Conservation (phyloP, 2,113 vertebrate genomes). For the Petrocephalus zakoni region DNA sequence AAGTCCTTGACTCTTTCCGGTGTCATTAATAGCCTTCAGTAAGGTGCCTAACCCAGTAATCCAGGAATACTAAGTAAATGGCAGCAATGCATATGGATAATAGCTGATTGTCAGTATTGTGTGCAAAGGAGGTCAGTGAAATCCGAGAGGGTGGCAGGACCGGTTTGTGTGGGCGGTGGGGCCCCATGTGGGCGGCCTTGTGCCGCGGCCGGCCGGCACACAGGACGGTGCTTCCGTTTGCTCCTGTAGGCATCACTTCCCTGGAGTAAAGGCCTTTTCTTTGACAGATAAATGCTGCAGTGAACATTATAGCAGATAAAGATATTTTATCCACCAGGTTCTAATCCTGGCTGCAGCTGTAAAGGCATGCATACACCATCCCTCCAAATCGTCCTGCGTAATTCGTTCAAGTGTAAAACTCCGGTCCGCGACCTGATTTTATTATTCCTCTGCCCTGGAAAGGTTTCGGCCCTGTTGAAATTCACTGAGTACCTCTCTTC, state of each 20-base stretch:
- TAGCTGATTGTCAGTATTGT: neutral
- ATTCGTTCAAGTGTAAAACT: neutral
- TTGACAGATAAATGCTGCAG: neutral
- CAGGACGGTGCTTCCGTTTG: neutral
- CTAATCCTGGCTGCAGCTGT: neutral
- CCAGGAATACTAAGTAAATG: neutral
- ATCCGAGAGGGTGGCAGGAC: neutral
- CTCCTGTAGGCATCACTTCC: neutral
- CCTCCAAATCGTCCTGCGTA: neutral
- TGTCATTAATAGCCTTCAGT: neutral
- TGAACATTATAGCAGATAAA: neutral
- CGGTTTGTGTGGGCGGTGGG: neutral
- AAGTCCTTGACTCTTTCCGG: neutral
- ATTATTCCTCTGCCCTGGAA: neutral
- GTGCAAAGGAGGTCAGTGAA: neutral
- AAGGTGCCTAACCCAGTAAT: neutral
- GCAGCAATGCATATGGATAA: neutral
- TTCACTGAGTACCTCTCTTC: neutral
- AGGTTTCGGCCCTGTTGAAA: neutral
- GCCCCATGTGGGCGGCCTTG: neutral
- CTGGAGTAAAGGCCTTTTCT: neutral
- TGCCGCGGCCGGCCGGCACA: neutral
- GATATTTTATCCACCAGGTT: neutral
- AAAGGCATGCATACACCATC: neutral
- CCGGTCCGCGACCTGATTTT: neutral